phyloP scores from a whole-genome alignment of 2,113 vertebrate genomes.

The Pollimyrus isidori region DNA sequence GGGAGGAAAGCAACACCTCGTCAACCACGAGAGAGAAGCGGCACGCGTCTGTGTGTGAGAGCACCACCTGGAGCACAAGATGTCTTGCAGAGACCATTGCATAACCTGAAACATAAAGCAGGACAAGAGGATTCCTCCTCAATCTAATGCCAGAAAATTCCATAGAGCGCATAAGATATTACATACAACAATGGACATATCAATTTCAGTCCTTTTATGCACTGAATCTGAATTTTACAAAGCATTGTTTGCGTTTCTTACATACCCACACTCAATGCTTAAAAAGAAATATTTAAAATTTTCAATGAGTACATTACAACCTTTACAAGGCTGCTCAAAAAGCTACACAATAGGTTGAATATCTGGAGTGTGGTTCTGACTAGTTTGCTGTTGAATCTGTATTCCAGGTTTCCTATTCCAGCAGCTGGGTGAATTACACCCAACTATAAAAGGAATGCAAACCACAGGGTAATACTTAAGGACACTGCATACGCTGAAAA shows the following conservation, averaged over 20 bases:
- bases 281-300: neutral
- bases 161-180: neutral
- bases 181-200: neutral
- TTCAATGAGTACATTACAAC: neutral
- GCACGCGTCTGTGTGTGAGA: conserved; percentile 86
- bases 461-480: neutral
- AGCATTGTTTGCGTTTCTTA: neutral
- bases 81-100: conserved; percentile 99
- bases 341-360: neutral
- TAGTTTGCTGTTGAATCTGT: neutral
- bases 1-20: conserved; percentile 95
- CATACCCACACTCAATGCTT: neutral
- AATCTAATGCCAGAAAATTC: neutral
- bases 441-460: neutral
- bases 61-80: conserved; percentile 91
- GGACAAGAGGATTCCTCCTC: neutral
- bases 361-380: neutral
- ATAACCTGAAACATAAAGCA: conserved; percentile 72
- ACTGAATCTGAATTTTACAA: neutral
- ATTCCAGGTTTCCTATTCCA: neutral
- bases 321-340: neutral
- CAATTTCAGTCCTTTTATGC: neutral
- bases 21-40: conserved; percentile 87
- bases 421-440: neutral
- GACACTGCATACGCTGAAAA: neutral